phyloP scores from a whole-genome alignment of 2,888 invertebrate genomes.

The Tupiocoris notatus region DNA sequence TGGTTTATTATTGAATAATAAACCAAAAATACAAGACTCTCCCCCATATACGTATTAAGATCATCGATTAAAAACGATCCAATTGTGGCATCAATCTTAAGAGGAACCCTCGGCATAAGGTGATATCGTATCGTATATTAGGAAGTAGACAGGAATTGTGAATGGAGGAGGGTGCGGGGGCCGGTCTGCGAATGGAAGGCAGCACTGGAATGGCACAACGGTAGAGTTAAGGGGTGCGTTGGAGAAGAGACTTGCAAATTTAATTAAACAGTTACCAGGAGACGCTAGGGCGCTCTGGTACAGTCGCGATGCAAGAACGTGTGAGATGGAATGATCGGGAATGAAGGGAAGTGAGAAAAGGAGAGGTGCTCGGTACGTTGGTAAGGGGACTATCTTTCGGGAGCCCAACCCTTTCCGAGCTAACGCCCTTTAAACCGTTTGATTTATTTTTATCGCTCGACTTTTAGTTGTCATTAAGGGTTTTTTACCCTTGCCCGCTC shows the following conservation, averaged over 20 bases:
- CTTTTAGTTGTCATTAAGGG: conserved; percentile 50
- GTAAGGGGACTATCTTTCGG: conserved; percentile 36
- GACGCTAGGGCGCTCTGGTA: conserved; percentile 1
- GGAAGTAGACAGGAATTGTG: not conserved
- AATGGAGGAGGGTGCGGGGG: not conserved
- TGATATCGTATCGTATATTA: not conserved
- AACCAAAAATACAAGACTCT: too few relatives aligned
- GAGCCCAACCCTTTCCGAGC: conserved; percentile 44
- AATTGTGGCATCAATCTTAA: too few relatives aligned
- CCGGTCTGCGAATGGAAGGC: not conserved
- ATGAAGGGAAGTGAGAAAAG: not conserved
- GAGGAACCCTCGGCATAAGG: too few relatives aligned
- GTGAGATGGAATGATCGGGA: not conserved
- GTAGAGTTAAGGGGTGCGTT: not conserved
- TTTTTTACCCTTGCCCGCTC: conserved; percentile 47
- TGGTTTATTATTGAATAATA: too few relatives aligned
- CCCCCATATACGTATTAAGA: too few relatives aligned
- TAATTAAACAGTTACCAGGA: conserved; percentile 43
- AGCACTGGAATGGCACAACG: not conserved
- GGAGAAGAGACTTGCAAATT: conserved; percentile 42
- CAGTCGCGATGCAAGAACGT: not conserved
- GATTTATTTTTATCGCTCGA: conserved; percentile 51
- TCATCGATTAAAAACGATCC: too few relatives aligned
- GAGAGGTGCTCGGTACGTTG: not conserved
- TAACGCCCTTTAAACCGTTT: conserved; percentile 48